Evolutionary conservation across 1,140 invertebrate genomes (phyloP).

Genomic region (Armadillidium nasatum): DNA sequence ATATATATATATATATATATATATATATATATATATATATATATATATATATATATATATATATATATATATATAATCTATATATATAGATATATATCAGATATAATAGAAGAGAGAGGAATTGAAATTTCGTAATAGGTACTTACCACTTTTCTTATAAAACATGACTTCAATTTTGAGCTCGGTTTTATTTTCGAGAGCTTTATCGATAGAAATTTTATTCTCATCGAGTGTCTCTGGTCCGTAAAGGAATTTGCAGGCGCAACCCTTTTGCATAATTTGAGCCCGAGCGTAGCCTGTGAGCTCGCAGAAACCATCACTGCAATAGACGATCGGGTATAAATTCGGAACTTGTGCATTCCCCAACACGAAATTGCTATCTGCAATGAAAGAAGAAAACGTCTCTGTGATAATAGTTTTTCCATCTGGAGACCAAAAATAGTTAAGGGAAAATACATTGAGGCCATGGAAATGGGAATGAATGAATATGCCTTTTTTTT

Average conservation of each 20-base stretch:
- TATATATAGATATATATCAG: too few relatives aligned
- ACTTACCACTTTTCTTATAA: slow-evolving; percentile 89
- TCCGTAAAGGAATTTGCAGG: slow-evolving; percentile 92
- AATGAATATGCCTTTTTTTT: neutral
- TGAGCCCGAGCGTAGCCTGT: slow-evolving; percentile 88
- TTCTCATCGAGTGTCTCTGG: slow-evolving; percentile 83
- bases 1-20: neutral
- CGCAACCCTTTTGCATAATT: slow-evolving; percentile 94
- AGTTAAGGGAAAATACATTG: too few relatives aligned
- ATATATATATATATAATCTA: slow-evolving; percentile 2
- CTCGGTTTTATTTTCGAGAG: slow-evolving; percentile 83
- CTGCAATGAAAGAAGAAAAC: slow-evolving; percentile 55
- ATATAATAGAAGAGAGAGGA: neutral
- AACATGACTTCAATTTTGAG: slow-evolving; percentile 89
- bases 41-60: too few relatives aligned
- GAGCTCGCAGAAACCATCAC: slow-evolving; percentile 94
- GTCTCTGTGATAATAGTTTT: neutral
- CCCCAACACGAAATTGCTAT: slow-evolving; percentile 95
- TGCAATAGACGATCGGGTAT: slow-evolving; percentile 95
- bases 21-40: slow-evolving; percentile 2
- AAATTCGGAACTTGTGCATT: slow-evolving; percentile 84
- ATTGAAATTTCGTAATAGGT: slow-evolving; percentile 1
- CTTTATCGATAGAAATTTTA: slow-evolving; percentile 79
- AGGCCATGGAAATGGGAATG: neutral
- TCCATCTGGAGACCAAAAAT: neutral